Base-by-base conservation (phyloP, 1,140 invertebrate species). In the Linepithema humile region DNA sequence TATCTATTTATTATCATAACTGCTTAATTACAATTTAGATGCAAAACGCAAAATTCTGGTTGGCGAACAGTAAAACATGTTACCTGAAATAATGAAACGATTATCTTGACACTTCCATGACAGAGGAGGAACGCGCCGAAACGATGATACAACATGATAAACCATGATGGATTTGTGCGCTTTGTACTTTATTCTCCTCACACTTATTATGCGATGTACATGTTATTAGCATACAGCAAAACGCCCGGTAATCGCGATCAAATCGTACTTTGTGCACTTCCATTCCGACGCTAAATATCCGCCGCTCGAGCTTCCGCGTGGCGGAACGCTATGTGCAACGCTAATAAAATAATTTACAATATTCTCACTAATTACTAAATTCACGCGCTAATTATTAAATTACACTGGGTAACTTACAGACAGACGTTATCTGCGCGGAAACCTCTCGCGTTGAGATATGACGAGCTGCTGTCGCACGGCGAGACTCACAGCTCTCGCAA, bases 321-420 rank as follows among this genome's bases (percentile, higher is more conserved):
- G 20, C 0, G 45, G 7, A 12, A n/a, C n/a, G n/a, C n/a, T 26
- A 55, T 72, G 12, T 6, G 32, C 12, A 26, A 55, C 15, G 32
- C 10, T 50, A 50, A 70, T 74, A 29, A 60, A 74, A 60, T 74
- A 40, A 29, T 29, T 59, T 59, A 72, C 9, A 9, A 1, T 60
- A 59, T 59, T 59, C 15, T 20, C 55, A 5, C 5, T 15, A 73
- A n/a, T n/a, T n/a, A n/a, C n/a, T 62, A 35, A 45, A 45, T 12
- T 45, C 23, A 50, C 23, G 9, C 35, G 12, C 23, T 55, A 72
- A 48, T 67, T 29, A 32, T 15, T 73, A n/a, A 73, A 26, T 38
- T 40, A 59, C 35, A 17, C 35, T 4, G 35, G 2, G 4, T 26
- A 57, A 4, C 12, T 74, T n/a, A 9, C 35, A 29, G 15, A 73